phyloP scores from a whole-genome alignment of 2,797 vertebrate species.

The Rhynchotus rufescens region DNA sequence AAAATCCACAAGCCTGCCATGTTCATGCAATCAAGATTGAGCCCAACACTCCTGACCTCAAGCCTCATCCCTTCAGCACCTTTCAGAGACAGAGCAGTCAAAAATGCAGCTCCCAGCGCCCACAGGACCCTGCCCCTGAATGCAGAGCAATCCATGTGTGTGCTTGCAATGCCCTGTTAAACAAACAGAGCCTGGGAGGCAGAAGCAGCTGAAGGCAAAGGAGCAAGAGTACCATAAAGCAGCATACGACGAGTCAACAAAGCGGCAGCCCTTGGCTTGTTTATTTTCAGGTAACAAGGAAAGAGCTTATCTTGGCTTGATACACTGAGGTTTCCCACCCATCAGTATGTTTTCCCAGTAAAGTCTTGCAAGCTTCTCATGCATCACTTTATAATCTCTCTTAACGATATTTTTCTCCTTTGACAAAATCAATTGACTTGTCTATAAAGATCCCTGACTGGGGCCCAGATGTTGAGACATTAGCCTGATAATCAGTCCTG shows the following conservation, averaged over 20 bases:
- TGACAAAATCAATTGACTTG: not conserved
- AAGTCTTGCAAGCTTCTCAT: not conserved
- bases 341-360: not conserved
- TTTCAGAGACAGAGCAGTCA: not conserved
- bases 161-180: not conserved
- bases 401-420: not conserved
- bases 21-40: not conserved
- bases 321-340: not conserved
- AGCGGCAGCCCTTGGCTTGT: not conserved
- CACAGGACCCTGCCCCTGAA: not conserved
- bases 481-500: not conserved
- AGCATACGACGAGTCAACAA: not conserved
- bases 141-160: fast-evolving
- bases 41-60: not conserved
- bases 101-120: not conserved
- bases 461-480: not conserved
- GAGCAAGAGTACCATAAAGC: not conserved
- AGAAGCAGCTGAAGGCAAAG: not conserved
- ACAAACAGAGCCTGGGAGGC: not conserved
- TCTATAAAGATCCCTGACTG: not conserved
- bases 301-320: not conserved
- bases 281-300: not conserved
- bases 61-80: not conserved
- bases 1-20: not conserved
- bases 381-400: not conserved